A percentile compares a stretch with the other conserved stretches of the same genome.
These are phyloP conservation scores for Calidris pugnax DNA, from an alignment of 2,113 vertebrate species.

Conservation along the genomic window DNA sequence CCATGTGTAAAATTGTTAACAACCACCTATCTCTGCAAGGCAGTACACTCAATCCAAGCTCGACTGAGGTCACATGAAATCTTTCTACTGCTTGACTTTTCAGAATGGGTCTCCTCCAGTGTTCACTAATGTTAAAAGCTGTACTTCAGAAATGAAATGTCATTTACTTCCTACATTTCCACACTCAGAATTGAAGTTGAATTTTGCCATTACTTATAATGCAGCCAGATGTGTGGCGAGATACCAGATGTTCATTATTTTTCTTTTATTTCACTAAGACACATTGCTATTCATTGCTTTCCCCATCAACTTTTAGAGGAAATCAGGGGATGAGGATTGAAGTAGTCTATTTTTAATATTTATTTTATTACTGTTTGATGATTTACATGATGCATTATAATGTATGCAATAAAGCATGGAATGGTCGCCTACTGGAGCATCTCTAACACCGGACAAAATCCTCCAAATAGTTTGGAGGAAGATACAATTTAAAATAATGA, in stretches of 20 bases:
- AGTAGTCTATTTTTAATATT: not conserved
- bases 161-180: constrained; percentile 17
- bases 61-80: not conserved
- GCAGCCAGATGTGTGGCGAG: not conserved
- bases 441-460: not conserved
- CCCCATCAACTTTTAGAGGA: not conserved
- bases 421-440: constrained; percentile 51
- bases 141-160: not conserved
- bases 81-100: not conserved
- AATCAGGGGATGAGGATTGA: not conserved
- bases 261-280: not conserved
- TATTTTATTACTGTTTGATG: constrained; percentile 24
- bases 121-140: not conserved
- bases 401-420: constrained; percentile 60
- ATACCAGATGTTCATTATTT: not conserved
- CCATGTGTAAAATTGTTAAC: not conserved
- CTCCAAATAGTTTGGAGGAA: not conserved
- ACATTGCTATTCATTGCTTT: not conserved
- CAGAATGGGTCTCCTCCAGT: not conserved
- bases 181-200: not conserved
- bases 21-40: not conserved
- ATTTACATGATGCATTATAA: constrained; percentile 43
- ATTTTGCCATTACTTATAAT: not conserved
- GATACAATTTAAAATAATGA: constrained; percentile 22
- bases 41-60: not conserved